Evolutionary conservation across 2,888 invertebrate genomes (phyloP), one percentile per base, ranked within the genome.

Genomic region (Meiosimyza platycephala): DNA sequence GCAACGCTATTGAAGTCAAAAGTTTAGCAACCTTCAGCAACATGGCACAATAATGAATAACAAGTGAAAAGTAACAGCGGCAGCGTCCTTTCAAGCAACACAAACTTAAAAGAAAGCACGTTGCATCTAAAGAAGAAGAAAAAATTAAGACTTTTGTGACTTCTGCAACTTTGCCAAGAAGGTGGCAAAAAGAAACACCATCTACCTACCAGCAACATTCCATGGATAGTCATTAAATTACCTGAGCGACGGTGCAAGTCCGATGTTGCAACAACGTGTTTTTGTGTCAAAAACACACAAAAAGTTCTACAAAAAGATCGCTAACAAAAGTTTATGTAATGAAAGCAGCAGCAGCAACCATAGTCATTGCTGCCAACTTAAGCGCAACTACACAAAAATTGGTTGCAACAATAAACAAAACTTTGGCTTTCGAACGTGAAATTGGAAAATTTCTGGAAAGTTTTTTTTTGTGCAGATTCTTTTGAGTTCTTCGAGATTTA

Each of bases 161-260:
- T 40, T 40, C 9, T 40, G 40, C 40, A 40, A 40, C 40, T 40
- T 40, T 40, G 4, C 6, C 40, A 40, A 40, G 40, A 6, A 40
- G 40, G 40, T 40, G 40, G 40, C 40, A 40, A 40, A 40, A 28
- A 28, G 4, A 28, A 28, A 6, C 40, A 6, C 40, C 40, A 40
- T 9, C 40, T 40, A 9, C 40, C 40, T 40, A 9, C 40, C 9
- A 40, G 40, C 40, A 40, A 50, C 60, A 47, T 59, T 60, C 5
- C n/a, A 64, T 69, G 73, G 69, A 70, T 71, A 78, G 77, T 77
- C 77, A 78, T 78, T 78, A 74, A 78, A 78, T 78, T 78, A 78
- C 79, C 78, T 74, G 62, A 57, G 59, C 48, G 65, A 63, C 55
- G 52, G 62, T 47, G 63, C 62, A 60, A 54, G 40, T 40, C 9